Base-by-base conservation (phyloP, 1,140 invertebrate species). In the Formica selysi region DNA sequence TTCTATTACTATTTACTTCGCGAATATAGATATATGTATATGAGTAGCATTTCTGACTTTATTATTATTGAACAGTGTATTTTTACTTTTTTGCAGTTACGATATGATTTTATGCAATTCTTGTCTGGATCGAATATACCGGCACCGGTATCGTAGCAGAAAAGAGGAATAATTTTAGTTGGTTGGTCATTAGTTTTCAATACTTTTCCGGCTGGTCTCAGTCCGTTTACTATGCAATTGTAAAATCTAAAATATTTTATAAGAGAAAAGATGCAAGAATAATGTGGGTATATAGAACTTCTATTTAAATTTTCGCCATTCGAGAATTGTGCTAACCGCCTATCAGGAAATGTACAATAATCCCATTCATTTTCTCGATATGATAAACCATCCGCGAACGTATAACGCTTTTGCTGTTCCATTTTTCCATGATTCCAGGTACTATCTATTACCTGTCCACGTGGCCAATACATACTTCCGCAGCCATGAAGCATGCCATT, bases 401-500 rank as follows among this genome's bases (percentile, higher is more conserved):
- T 91, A 22, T 95, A 94, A 26, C 86, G 94, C 0, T 36, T 70
- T 13, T 85, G 70, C 16, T 13, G 48, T 36, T 91, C 87, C 13
- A 96, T 70, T 76, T 92, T 80, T 3, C 96, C 96, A 16, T 93
- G 94, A 65, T 87, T 84, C 95, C 96, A 96, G 16, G 90, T 92
- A 7, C 95, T 95, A 3, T 94, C 92, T 3, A 96, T 84, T 13
- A 91, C 92, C 3, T 93, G 93, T 6, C 95, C 95, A 67, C 91
- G 91, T 0, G 95, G 95, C 90, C 96, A 96, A 38, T 91, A 88
- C 19, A 96, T 89, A 3, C 94, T 94, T 4, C 96, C 96, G 0
- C 86, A 73, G 13, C 96, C 96, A 76, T 96, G 95, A 92, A 96
- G 96, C 93, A 95, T 94, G 1, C 95, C 96, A 65, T 96, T 94